A percentile compares a stretch with the other conserved stretches of the same genome.
Conservation (phyloP, 2,113 vertebrate species). For the Silurus asotus region DNA sequence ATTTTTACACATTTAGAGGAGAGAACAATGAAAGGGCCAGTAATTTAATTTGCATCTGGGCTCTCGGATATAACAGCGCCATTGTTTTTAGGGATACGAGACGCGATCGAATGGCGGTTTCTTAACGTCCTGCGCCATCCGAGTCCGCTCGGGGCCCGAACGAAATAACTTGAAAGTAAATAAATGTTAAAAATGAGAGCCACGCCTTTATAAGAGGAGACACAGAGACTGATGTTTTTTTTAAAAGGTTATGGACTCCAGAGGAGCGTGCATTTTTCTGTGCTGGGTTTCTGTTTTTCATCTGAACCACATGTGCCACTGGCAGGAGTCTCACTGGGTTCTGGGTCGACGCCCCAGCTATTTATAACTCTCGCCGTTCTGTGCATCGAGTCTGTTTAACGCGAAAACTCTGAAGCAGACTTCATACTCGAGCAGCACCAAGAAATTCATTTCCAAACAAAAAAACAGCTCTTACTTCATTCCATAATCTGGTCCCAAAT, state of each 20-base stretch:
- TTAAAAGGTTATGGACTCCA: slow-evolving; percentile 43
- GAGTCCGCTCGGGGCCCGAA: neutral
- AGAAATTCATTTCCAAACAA: slow-evolving; percentile 75
- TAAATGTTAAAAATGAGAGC: neutral
- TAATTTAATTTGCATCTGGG: slow-evolving; percentile 40
- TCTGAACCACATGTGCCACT: slow-evolving; percentile 52
- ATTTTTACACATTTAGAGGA: slow-evolving; percentile 41
- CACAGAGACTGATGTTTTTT: neutral
- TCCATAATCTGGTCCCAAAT: slow-evolving; percentile 82
- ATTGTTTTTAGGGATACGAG: slow-evolving; percentile 13
- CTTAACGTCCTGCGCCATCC: neutral
- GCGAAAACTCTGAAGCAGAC: slow-evolving; percentile 65
- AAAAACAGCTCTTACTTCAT: slow-evolving; percentile 67
- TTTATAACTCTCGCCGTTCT: slow-evolving; percentile 41
- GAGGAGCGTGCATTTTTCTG: slow-evolving; percentile 44
- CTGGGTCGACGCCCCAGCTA: slow-evolving; percentile 40
- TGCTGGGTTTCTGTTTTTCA: slow-evolving; percentile 45
- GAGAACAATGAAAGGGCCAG: slow-evolving; percentile 44
- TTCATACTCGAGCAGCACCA: slow-evolving; percentile 67
- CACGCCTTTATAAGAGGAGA: slow-evolving; percentile 1
- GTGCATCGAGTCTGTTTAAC: slow-evolving; percentile 40
- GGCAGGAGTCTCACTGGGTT: slow-evolving; percentile 34
- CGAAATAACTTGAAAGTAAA: no score
- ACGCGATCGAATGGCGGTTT: neutral
- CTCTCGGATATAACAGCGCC: slow-evolving; percentile 10